Conservation (phyloP, 1,140 invertebrate genomes). For the Sitophilus oryzae region DNA sequence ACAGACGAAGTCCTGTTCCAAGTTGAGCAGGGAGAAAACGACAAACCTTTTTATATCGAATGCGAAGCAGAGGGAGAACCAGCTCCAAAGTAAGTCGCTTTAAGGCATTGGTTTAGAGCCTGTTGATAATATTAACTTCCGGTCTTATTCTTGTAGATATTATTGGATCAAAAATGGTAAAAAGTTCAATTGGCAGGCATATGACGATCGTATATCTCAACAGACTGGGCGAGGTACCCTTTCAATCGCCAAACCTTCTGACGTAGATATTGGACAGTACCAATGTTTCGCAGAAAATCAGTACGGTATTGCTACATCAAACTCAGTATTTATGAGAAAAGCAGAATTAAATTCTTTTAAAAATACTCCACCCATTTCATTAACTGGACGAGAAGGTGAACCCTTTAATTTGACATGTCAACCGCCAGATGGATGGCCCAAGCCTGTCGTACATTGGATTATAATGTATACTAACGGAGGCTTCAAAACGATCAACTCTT, state of each 20-base stretch:
- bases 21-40: slow-evolving; percentile 78
- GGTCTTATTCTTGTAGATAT: slow-evolving; percentile 61
- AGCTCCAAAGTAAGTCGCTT: slow-evolving; percentile 66
- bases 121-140: background rate
- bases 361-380: slow-evolving; percentile 55
- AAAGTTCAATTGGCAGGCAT: slow-evolving; percentile 80
- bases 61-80: slow-evolving; percentile 92
- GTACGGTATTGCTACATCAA: slow-evolving; percentile 89
- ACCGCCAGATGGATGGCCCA: slow-evolving; percentile 90
- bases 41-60: slow-evolving; percentile 91
- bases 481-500: slow-evolving; percentile 85
- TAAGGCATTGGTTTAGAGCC: background rate
- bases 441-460: slow-evolving; percentile 90
- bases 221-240: slow-evolving; percentile 87
- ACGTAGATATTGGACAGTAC: slow-evolving; percentile 93
- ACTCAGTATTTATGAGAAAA: slow-evolving; percentile 91
- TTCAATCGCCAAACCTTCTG: slow-evolving; percentile 77
- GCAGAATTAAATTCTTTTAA: slow-evolving; percentile 90
- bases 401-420: slow-evolving; percentile 82
- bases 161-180: slow-evolving; percentile 95
- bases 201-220: slow-evolving; percentile 89
- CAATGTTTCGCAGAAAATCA: slow-evolving; percentile 96
- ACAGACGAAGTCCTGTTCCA: slow-evolving; percentile 86
- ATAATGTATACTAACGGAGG: slow-evolving; percentile 71
- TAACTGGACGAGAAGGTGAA: slow-evolving; percentile 75